Conservation (phyloP, 2,888 invertebrate genomes). For the Timema cristinae region DNA sequence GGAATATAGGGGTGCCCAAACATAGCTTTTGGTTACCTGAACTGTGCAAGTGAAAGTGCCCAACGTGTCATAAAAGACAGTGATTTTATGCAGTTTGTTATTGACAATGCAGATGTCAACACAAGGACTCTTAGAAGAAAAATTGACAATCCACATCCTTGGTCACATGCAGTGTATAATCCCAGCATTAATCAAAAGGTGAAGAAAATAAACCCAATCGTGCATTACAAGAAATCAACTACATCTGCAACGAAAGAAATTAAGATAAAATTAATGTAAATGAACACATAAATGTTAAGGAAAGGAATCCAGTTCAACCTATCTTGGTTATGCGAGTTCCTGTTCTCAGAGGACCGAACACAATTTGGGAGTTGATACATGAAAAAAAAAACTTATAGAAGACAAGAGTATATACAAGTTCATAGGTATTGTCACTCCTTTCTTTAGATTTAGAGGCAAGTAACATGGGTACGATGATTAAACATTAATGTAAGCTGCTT, state of each 20-base stretch:
- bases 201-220: slow-evolving; percentile 5
- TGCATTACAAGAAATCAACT: slow-evolving; percentile 1
- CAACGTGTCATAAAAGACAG: not conserved
- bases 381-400: not conserved
- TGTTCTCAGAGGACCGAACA: not conserved
- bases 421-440: not conserved
- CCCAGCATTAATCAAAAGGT: not conserved
- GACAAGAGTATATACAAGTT: not conserved
- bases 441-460: slow-evolving; percentile 1
- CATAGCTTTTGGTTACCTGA: slow-evolving; percentile 4
- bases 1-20: no score
- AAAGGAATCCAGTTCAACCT: not conserved
- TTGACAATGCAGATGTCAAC: slow-evolving; percentile 11
- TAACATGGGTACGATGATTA: not conserved
- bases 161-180: not conserved
- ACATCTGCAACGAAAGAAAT: slow-evolving; percentile 2
- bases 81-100: not conserved
- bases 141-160: not conserved
- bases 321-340: not conserved
- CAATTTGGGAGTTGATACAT: not conserved
- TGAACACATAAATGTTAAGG: not conserved
- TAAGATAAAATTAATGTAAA: not conserved
- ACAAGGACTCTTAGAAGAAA: not conserved
- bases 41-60: slow-evolving; percentile 5
- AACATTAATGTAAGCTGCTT: not conserved